Evolutionary conservation across 2,888 invertebrate genomes (phyloP), one percentile per base, ranked within the genome.

Genomic region (Agapostemon virescens): DNA sequence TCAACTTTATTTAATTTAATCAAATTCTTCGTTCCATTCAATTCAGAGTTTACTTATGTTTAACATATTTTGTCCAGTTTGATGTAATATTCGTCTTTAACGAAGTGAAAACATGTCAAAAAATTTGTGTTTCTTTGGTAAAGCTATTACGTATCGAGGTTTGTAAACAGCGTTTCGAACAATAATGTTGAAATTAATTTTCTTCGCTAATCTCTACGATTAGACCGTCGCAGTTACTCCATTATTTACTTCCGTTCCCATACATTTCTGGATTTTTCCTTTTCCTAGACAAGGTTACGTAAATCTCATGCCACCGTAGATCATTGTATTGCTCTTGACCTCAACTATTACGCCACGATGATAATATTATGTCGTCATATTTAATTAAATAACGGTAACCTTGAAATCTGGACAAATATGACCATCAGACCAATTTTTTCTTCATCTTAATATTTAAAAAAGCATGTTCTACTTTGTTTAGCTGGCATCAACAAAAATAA

Each of bases 271-370:
- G 26, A 3, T 58, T 58, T 58, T 58, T 58, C 58, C 30, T 58
- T 58, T 58, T 33, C 58, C 17, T 33, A 33, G 30, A 9, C 58
- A 33, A 58, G 58, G 58, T 58, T 58, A 58, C 58, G 26, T 58
- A 58, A 58, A 30, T 30, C 9, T 58, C 58, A 20, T 58, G 20
- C 30, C 17, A 58, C 7, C 30, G 20, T 58, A 6, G 30, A 58
- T 58, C 30, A 58, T 33, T 58, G 30, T 26, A 33, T 20, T 58
- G 58, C 30, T 58, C 58, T 58, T 30, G 58, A 58, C 58, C 58
- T 58, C 58, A 30, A 58, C 30, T 33, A 58, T 33, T 58, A 58
- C 30, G 20, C 58, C 58, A 58, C 58, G 58, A 58, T 20, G 58
- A 58, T 58, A 33, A 58, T 30, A 33, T 20, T 33, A 9, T 33